phyloP scores from a whole-genome alignment of 2,888 invertebrate genomes.

The Torymus tubicola region DNA sequence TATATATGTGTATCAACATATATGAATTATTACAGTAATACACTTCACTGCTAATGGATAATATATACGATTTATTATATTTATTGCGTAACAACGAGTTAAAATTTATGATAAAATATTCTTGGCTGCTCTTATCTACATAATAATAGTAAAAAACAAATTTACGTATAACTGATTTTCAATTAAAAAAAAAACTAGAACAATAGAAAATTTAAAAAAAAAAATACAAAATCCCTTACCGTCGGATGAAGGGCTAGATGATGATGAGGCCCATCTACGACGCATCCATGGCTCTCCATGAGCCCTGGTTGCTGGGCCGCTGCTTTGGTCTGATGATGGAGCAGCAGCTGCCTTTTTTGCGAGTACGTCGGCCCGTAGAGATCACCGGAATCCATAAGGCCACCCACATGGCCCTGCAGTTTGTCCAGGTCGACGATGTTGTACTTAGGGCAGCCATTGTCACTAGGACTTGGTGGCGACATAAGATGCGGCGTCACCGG shows the following conservation, averaged over 20 bases:
- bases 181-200: no score
- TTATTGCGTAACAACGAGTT: no score
- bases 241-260: constrained; percentile 46
- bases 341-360: constrained; percentile 57
- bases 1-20: no score
- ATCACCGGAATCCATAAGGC: no score
- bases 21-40: no score
- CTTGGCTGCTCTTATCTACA: no score
- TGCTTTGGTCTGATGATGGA: constrained; percentile 55
- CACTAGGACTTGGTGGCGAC: constrained; percentile 55
- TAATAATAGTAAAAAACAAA: no score
- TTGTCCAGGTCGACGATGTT: constrained; percentile 75
- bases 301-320: constrained; percentile 44
- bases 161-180: no score
- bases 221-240: constrained; percentile 35
- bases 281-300: constrained; percentile 57
- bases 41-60: no score
- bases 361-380: constrained; percentile 51
- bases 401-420: constrained; percentile 24
- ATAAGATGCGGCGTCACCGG: constrained; percentile 48
- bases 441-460: constrained; percentile 63
- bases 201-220: no score
- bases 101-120: no score
- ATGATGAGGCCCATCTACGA: constrained; percentile 29
- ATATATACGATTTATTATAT: no score